Evolutionary conservation across 2,888 invertebrate genomes (phyloP).

Genomic region (Fragum whitleyi): DNA sequence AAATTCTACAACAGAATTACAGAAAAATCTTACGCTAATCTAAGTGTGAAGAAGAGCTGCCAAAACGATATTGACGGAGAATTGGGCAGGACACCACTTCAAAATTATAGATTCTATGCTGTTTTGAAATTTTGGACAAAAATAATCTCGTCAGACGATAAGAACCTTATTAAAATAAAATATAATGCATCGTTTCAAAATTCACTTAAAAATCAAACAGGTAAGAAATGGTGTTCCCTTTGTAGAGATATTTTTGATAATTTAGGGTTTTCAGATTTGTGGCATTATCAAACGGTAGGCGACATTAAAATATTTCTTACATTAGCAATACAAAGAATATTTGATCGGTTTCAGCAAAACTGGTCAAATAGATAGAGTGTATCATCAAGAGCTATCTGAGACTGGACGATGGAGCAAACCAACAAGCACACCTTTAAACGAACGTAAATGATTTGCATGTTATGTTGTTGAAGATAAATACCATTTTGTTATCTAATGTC

Average conservation of each 20-base stretch:
- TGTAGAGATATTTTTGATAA: neutral
- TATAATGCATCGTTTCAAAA: neutral
- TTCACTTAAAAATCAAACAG: neutral
- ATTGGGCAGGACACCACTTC: constrained; percentile 14
- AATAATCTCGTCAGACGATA: neutral
- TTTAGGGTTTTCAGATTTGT: constrained; percentile 15
- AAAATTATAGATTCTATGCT: neutral
- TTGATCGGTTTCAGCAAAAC: no score
- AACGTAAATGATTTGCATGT: no score
- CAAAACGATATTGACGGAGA: constrained; percentile 34
- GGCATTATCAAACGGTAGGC: neutral
- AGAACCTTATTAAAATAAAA: constrained; percentile 9
- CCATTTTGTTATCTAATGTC: no score
- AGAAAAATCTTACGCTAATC: constrained; percentile 9
- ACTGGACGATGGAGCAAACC: no score
- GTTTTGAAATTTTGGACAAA: constrained; percentile 27
- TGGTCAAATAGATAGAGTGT: no score
- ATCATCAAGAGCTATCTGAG: no score
- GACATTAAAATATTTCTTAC: neutral
- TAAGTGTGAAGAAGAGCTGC: no score
- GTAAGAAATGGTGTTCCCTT: constrained; percentile 20
- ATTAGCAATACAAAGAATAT: neutral
- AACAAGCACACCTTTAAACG: no score
- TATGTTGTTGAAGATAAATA: no score
- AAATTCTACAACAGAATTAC: constrained; percentile 9